These are phyloP conservation scores for Ornithoptera priamus DNA, from an alignment of 2,888 invertebrate species.

Conservation along the genomic window DNA sequence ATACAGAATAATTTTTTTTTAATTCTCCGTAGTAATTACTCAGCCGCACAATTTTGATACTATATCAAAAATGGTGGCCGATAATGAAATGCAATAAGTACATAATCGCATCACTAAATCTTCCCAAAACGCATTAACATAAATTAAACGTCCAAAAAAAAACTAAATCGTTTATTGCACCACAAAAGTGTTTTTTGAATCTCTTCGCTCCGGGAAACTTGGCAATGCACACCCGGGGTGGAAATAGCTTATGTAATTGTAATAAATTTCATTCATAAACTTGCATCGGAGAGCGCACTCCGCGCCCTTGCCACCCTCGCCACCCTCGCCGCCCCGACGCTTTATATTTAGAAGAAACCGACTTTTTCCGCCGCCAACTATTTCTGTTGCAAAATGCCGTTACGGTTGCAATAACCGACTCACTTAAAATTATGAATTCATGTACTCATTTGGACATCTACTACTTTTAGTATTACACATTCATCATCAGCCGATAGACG, in stretches of 20 bases:
- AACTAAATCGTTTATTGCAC: constrained; percentile 14
- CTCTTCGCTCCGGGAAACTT: constrained; percentile 15
- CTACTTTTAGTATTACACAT: no score
- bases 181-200: constrained; percentile 14
- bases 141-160: constrained; percentile 13
- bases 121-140: constrained; percentile 10
- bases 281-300: constrained; percentile 22
- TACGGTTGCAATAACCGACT: no score
- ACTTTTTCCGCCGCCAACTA: no score
- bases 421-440: no score
- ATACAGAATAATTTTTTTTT: no score
- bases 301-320: constrained; percentile 13
- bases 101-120: constrained; percentile 12
- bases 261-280: constrained; percentile 34
- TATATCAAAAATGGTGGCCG: no score
- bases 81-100: no score
- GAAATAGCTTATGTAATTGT: constrained; percentile 22
- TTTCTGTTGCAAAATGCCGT: no score
- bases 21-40: no score
- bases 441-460: no score
- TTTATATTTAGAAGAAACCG: constrained; percentile 27
- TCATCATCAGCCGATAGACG: no score
- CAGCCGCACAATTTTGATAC: no score
- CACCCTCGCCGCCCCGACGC: neutral
- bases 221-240: constrained; percentile 8